These are phyloP conservation scores for Numenius phaeopus DNA, from an alignment of 2,797 vertebrate species.

Conservation along the genomic window DNA sequence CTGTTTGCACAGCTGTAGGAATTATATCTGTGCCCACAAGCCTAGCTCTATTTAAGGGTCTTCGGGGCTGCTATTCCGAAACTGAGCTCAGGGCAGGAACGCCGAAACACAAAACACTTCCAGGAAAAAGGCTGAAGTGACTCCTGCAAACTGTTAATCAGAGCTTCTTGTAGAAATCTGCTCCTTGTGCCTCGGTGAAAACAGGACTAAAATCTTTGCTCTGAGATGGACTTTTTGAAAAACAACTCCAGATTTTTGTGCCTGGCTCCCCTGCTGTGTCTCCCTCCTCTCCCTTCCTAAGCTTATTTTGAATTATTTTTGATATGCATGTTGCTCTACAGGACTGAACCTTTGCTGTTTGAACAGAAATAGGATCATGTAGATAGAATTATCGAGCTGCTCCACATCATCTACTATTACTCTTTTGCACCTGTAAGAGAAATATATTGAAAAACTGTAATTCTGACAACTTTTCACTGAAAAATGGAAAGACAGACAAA, in stretches of 20 bases:
- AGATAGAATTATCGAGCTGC: not conserved
- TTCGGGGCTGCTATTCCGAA: slow-evolving; percentile 18
- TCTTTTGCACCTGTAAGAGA: not conserved
- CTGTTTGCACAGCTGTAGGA: slow-evolving; percentile 53
- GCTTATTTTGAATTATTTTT: not conserved
- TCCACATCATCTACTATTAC: not conserved
- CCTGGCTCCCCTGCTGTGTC: not conserved
- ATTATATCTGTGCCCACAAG: slow-evolving; percentile 26
- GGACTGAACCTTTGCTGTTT: not conserved
- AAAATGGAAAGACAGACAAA: not conserved
- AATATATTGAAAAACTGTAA: not conserved
- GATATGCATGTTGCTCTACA: not conserved
- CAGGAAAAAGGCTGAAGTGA: not conserved
- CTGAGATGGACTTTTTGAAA: not conserved
- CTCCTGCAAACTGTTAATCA: not conserved
- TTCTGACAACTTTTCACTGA: not conserved
- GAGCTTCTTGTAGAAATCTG: not conserved
- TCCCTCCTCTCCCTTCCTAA: not conserved
- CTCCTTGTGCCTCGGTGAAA: not conserved
- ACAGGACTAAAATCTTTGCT: not conserved
- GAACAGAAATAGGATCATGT: not conserved
- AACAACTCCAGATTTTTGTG: not conserved
- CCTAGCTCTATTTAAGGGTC: slow-evolving; percentile 40
- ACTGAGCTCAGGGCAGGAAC: not conserved
- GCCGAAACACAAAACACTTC: not conserved